A percentile compares a stretch with the other conserved stretches of the same genome.
These are phyloP conservation scores for Ceyx melanurus DNA, from an alignment of 2,113 vertebrate species.

Conservation along the genomic window DNA sequence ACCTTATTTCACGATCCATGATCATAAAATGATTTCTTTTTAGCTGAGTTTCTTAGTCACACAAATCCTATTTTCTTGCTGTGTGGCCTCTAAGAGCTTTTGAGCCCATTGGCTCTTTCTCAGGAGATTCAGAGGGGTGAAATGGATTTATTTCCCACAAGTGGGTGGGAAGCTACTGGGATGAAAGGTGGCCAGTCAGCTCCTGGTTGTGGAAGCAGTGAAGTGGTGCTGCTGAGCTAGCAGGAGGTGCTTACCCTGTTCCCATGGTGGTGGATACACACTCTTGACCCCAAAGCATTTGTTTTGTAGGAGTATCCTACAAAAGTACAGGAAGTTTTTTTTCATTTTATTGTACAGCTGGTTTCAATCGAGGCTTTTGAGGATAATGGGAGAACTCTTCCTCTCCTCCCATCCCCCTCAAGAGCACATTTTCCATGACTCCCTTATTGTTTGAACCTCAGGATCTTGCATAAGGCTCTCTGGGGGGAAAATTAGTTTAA, in stretches of 20 bases:
- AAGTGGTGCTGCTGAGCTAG: not conserved
- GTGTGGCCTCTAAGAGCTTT: not conserved
- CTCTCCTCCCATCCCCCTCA: not conserved
- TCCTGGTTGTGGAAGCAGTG: not conserved
- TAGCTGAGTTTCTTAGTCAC: not conserved
- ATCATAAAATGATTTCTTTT: not conserved
- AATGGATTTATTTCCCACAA: not conserved
- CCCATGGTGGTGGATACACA: not conserved
- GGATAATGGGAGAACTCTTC: constrained; percentile 17
- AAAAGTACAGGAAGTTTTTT: constrained; percentile 49
- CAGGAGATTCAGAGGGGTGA: not conserved
- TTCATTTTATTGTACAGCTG: constrained; percentile 58
- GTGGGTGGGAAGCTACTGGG: not conserved
- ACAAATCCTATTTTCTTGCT: not conserved
- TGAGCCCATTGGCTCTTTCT: not conserved
- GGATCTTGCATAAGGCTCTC: constrained; percentile 65
- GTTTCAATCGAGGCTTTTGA: constrained; percentile 59
- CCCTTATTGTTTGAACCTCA: constrained; percentile 50
- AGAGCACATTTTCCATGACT: constrained; percentile 68
- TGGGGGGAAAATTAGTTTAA: constrained; percentile 41
- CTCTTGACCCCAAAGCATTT: not conserved
- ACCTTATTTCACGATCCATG: not conserved
- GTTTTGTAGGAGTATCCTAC: constrained; percentile 15
- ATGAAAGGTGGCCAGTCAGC: not conserved
- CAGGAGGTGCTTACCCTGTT: not conserved